A percentile compares a stretch with the other conserved stretches of the same genome.
These are phyloP conservation scores for Sebastes trivittatus DNA, from an alignment of 2,797 vertebrate genomes.

Conservation along the genomic window DNA sequence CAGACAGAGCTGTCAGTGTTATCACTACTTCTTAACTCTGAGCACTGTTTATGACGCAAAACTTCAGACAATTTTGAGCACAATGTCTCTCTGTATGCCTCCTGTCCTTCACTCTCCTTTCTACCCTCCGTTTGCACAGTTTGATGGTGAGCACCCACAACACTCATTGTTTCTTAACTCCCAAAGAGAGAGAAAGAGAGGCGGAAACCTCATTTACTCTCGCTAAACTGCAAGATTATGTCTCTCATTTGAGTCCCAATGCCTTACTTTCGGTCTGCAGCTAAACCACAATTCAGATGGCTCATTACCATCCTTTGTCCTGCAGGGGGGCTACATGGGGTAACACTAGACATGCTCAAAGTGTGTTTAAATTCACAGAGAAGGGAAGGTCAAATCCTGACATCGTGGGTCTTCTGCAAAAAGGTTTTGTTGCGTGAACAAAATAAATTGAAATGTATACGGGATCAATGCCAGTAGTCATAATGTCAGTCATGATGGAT, in stretches of 20 bases:
- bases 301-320: conserved; percentile 24
- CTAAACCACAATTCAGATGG: neutral
- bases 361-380: neutral
- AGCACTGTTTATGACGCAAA: neutral
- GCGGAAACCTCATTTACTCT: neutral
- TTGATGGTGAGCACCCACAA: conserved; percentile 20
- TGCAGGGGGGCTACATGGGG: neutral
- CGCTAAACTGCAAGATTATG: neutral
- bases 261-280: conserved; percentile 1
- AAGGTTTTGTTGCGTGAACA: neutral
- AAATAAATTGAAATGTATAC: neutral
- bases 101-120: neutral
- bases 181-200: neutral
- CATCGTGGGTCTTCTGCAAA: neutral
- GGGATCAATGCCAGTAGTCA: neutral
- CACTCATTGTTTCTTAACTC: conserved; percentile 1
- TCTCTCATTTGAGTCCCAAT: conserved; percentile 13
- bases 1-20: neutral
- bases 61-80: neutral
- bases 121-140: neutral
- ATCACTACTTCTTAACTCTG: neutral
- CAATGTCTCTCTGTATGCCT: neutral
- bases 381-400: neutral
- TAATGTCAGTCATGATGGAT: neutral
- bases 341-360: neutral